phyloP scores from a whole-genome alignment of 2,113 vertebrate species.

The Orthochromis malagaraziensis region DNA sequence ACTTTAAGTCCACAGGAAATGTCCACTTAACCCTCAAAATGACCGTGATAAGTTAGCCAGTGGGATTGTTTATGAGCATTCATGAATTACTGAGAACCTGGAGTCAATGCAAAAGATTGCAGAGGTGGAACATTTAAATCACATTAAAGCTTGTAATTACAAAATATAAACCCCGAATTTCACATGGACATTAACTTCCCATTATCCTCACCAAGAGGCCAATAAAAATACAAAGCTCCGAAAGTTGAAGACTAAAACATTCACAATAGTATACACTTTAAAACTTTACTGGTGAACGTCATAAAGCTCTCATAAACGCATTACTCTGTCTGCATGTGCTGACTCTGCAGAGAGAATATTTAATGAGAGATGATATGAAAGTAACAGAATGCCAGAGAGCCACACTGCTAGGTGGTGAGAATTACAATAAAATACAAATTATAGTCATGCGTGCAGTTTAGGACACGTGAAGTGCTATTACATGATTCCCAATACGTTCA shows the following conservation, averaged over 20 bases:
- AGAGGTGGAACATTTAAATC: background rate
- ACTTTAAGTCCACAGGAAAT: background rate
- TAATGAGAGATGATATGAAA: fast-evolving
- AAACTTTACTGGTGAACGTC: background rate
- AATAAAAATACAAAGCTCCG: background rate
- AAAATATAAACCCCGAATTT: fast-evolving
- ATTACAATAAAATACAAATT: background rate
- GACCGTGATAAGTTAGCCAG: background rate
- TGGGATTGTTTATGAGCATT: background rate
- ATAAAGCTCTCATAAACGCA: background rate
- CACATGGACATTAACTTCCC: background rate
- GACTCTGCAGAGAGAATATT: background rate
- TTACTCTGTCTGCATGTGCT: background rate
- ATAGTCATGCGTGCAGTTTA: fast-evolving
- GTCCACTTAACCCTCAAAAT: background rate
- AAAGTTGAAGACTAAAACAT: background rate
- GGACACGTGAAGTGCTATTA: background rate
- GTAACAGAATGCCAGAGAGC: fast-evolving
- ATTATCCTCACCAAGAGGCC: background rate
- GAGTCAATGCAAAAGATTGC: background rate
- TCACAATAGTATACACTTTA: background rate
- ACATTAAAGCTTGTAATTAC: background rate
- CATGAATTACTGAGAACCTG: background rate
- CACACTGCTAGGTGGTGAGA: background rate
- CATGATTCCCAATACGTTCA: background rate